Percentiles rank a stretch among this genome's conserved stretches.
phyloP scores from a whole-genome alignment of 23 tunicate species.

The Phallusia fumigata region DNA sequence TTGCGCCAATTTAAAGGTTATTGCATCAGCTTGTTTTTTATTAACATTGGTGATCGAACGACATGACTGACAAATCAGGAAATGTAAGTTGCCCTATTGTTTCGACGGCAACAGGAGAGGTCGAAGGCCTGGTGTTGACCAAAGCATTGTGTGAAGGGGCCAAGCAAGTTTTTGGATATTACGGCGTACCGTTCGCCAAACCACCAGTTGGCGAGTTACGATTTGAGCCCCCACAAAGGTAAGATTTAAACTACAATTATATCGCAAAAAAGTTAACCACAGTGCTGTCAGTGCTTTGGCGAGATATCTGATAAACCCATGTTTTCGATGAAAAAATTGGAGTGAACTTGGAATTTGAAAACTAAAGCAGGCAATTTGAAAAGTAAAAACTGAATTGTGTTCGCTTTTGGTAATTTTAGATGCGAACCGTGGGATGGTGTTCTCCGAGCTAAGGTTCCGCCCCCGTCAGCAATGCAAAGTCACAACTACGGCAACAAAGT shows the following conservation, averaged over 20 bases:
- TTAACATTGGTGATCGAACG: no score
- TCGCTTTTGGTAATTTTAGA: not conserved
- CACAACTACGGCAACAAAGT: not conserved
- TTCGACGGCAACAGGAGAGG: not conserved
- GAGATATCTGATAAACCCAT: no score
- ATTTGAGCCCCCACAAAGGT: not conserved
- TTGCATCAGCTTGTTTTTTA: no score
- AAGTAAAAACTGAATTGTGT: no score
- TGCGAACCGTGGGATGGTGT: conserved; percentile 3
- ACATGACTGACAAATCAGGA: not conserved
- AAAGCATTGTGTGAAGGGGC: conserved; percentile 2
- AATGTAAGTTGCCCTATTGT: not conserved
- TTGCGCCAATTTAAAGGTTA: no score
- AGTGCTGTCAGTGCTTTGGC: no score
- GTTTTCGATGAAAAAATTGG: no score
- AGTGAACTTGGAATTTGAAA: no score
- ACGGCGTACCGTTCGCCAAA: not conserved
- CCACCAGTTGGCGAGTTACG: not conserved
- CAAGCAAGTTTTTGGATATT: not conserved
- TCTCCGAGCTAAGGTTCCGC: not conserved
- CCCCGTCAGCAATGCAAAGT: not conserved
- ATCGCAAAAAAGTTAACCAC: not conserved
- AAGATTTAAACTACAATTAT: not conserved
- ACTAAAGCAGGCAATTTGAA: no score
- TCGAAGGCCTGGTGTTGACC: not conserved